Base-by-base conservation (phyloP, 2,888 invertebrate species). In the Cephus pygmeus region DNA sequence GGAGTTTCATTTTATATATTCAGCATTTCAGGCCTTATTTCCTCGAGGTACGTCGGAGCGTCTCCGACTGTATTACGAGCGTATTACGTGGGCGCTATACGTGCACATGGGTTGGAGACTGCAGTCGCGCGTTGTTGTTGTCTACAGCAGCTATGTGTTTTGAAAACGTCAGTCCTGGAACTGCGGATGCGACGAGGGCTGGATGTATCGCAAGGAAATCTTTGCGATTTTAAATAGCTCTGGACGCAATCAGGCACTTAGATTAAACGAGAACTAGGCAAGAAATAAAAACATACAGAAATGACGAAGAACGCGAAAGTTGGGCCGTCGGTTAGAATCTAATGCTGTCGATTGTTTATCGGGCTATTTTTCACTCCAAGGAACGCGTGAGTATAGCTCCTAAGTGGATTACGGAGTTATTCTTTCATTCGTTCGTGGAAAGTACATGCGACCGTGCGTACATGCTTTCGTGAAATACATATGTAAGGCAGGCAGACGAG, bases 161-260 rank as follows among this genome's bases (percentile, higher is more conserved):
- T 23, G 56, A 78, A 80, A 78, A 80, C 76, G 40, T 56, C 68
- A 77, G 75, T 80, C 79, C 81, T 82, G 79, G 79, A 81, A 83
- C 79, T 81, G 79, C 75, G 78, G 78, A 78, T 82, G 80, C 77
- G 69, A 79, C 75, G 69, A 79, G 73, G 34, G 31, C 69, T 6
- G 4, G 2, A 40, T 15, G 15, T 56, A 9, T 15, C 56, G 15
- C 6, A 56, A 56, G 9, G 9, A 9, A 23, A 23, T 2, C 56
- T 23, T 23, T 23, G 23, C 9, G 23, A 56, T 56, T 56, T 23
- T 23, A 15, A 6, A 40, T 6, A 40, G 40, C 15, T 40, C 1
- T 15, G 40, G 2, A 2, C 40, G 15, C 40, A 15, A 40, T 40
- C 6, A 4, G 12, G 12, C 15, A 40, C 15, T 15, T 15, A 12